Conservation (phyloP, 2,888 invertebrate species). For the Microplitis manilae region DNA sequence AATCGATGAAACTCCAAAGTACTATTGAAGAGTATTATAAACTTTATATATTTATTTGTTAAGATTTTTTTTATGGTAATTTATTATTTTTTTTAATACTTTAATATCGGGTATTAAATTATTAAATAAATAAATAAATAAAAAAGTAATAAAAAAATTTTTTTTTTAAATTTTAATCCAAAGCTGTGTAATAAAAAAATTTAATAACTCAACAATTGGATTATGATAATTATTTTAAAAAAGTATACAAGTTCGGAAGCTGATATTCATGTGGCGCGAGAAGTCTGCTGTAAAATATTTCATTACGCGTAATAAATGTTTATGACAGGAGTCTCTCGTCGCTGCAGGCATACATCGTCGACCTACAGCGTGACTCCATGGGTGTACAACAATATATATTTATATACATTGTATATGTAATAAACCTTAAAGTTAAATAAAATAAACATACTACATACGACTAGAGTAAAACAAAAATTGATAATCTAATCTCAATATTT, state of each 20-base stretch:
- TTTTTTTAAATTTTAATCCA: too few relatives aligned
- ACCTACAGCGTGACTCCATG: constrained; percentile 23
- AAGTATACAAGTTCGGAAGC: constrained; percentile 48
- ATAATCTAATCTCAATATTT: too few relatives aligned
- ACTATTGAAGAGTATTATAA: too few relatives aligned
- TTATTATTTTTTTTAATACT: not conserved
- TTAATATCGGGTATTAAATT: too few relatives aligned
- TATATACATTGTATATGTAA: too few relatives aligned
- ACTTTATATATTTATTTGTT: too few relatives aligned
- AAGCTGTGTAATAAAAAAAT: too few relatives aligned
- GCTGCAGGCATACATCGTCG: constrained; percentile 24
- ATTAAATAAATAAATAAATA: too few relatives aligned
- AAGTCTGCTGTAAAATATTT: constrained; percentile 57
- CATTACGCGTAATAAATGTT: constrained; percentile 59
- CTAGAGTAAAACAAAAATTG: too few relatives aligned
- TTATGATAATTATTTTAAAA: not conserved
- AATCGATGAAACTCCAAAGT: constrained; percentile 50
- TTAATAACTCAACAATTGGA: constrained; percentile 22
- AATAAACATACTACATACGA: too few relatives aligned
- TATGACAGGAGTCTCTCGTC: constrained; percentile 48
- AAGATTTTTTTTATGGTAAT: not conserved
- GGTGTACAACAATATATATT: not conserved
- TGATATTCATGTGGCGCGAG: constrained; percentile 43
- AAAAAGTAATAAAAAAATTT: too few relatives aligned
- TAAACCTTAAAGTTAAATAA: too few relatives aligned